Base-by-base conservation (phyloP, 2,797 vertebrate species). In the Sebastes kiyomatsui region DNA sequence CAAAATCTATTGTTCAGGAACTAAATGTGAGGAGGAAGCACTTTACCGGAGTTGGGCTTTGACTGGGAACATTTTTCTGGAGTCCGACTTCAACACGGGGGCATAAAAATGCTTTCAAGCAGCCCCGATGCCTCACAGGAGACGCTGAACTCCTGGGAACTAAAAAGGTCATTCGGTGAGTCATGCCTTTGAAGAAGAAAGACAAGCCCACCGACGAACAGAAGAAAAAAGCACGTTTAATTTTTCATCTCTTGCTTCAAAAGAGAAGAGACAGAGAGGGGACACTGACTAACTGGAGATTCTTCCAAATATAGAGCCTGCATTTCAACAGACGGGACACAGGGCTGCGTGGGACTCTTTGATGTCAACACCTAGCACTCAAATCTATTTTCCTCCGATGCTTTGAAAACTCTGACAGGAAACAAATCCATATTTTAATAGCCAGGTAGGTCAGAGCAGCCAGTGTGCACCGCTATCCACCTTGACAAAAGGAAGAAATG, bases 141-240 rank as follows among this genome's bases (percentile, higher is more conserved):
- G 86, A 82, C 14, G 64, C 82, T 76, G 77, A 86, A 83, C 89
- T 84, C 86, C 64, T 88, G 89, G 88, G 84, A 88, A 87, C 79
- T 55, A 46, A 94, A 38, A 96, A 96, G 94, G 95, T 95, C 94
- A 93, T 67, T 28, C 59, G 55, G 55, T 93, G 93, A 95, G 83
- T 95, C 94, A 90, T 64, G 86, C 90, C 94, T 96, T 96, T 96
- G 95, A 96, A 96, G 95, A 94, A 93, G 87, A 93, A 90, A 92
- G 90, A 94, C 83, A 72, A 77, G 82, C 86, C 79, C 82, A 82
- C 79, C 28, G 25, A 82, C 83, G 23, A 87, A 89, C 77, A 84
- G 80, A 90, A 90, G 79, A 87, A 89, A 35, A 35, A 93, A 85
- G 86, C 74, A 72, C 67, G 73, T 90, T 93, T 76, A 86, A 93